Evolutionary conservation across 2,888 invertebrate genomes (phyloP), one percentile per base, ranked within the genome.

Genomic region (Cyclophora albipunctata): DNA sequence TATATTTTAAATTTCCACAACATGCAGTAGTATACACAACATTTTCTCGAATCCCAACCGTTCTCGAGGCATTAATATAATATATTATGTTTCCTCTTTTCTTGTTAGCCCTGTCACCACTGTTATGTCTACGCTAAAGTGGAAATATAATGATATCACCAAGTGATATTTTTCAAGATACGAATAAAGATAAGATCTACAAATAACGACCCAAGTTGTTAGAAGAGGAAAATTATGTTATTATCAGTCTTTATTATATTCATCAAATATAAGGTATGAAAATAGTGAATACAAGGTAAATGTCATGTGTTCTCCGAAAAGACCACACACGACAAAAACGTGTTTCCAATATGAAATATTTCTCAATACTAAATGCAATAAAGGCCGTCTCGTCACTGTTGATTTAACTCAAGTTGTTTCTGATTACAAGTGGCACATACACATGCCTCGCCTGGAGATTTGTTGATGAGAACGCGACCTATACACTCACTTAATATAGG

Each of bases 1-100:
- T 60, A 50, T 54, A 35, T 41, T 45, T 44, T 49, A 44, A 45
- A 51, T 48, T 48, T 46, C 47, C 50, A 54, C 47, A 53, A 57
- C 47, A 52, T 52, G 48, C 45, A 53, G 54, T n/a, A n/a, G n/a
- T n/a, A n/a, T 53, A 47, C 43, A 58, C 52, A 55, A 54, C 52
- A 47, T 45, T 54, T 47, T 45, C 52, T 52, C 57, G 37, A 37
- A 37, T 37, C 37, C 37, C 37, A 2, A 56, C 57, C 54, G 59
- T 67, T 62, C 57, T 53, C 52, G 52, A 46, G 55, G 58, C 60
- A 66, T 63, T 60, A 60, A 56, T 59, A 54, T 55, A 57, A 62
- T 66, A 62, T 66, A 58, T 63, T 45, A 53, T 44, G 49, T 48
- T 53, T 56, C 51, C 48, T 51, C 35, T 20, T 59, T 57, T 58